phyloP scores from a whole-genome alignment of 2,797 vertebrate species.

The Lemur catta region DNA sequence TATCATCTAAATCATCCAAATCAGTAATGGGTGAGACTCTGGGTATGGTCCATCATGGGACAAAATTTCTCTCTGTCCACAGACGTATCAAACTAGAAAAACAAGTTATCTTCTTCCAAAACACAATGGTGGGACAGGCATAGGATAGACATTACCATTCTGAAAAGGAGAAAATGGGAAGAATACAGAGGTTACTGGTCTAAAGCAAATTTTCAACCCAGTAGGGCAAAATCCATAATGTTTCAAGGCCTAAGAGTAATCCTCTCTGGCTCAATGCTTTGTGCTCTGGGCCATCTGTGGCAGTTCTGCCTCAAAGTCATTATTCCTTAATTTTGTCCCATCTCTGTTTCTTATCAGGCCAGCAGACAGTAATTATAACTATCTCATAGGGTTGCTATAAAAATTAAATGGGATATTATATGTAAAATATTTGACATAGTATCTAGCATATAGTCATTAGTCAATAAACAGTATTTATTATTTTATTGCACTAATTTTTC shows the following conservation, averaged over 20 bases:
- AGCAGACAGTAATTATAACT: background rate
- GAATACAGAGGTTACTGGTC: background rate
- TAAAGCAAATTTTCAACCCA: background rate
- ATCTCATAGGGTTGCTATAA: background rate
- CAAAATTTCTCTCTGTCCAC: background rate
- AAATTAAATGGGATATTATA: background rate
- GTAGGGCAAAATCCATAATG: background rate
- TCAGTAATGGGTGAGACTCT: background rate
- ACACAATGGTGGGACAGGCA: background rate
- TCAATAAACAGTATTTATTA: background rate
- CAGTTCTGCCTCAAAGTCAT: background rate
- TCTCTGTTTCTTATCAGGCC: background rate
- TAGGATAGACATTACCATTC: background rate
- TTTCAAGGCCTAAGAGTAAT: background rate
- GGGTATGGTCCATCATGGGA: background rate
- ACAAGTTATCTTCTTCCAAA: background rate
- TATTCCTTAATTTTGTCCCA: background rate
- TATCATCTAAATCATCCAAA: background rate
- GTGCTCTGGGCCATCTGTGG: background rate
- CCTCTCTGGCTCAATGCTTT: background rate
- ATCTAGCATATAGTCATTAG: background rate
- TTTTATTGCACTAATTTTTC: background rate
- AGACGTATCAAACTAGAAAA: background rate
- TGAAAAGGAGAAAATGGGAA: background rate
- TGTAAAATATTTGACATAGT: background rate